phyloP scores from a whole-genome alignment of 1,140 invertebrate genomes.

The Linepithema humile region DNA sequence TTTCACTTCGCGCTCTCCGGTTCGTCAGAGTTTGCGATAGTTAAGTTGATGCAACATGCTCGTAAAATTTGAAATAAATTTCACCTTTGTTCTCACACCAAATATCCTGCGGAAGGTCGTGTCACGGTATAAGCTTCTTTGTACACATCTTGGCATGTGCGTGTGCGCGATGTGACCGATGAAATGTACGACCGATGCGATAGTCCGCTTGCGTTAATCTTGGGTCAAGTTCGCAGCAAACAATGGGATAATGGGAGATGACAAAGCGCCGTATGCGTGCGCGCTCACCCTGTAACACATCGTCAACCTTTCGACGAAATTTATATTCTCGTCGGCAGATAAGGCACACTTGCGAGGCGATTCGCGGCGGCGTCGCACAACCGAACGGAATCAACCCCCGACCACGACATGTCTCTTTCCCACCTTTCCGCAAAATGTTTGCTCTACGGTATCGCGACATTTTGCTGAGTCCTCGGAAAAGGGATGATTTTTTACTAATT shows the following conservation, averaged over 20 bases:
- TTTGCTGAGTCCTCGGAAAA: constrained; percentile 66
- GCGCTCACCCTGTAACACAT: constrained; percentile 59
- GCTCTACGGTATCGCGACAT: constrained; percentile 66
- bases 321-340: constrained; percentile 73
- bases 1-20: constrained; percentile 38
- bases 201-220: constrained; percentile 66
- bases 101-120: no score
- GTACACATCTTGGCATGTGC: background rate
- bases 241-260: constrained; percentile 71
- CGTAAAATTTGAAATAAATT: constrained; percentile 24
- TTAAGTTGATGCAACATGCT: constrained; percentile 26
- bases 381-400: constrained; percentile 44
- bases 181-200: constrained; percentile 59
- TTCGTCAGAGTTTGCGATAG: constrained; percentile 13
- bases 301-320: constrained; percentile 66
- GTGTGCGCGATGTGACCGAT: constrained; percentile 6
- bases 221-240: constrained; percentile 67
- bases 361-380: constrained; percentile 53
- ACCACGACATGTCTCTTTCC: background rate
- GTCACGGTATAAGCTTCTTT: background rate
- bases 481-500: constrained; percentile 69
- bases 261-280: constrained; percentile 61
- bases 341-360: constrained; percentile 71
- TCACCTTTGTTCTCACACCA: background rate
- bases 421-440: constrained; percentile 61